These are phyloP conservation scores for Albula glossodonta DNA, from an alignment of 2,113 vertebrate species.

Conservation along the genomic window DNA sequence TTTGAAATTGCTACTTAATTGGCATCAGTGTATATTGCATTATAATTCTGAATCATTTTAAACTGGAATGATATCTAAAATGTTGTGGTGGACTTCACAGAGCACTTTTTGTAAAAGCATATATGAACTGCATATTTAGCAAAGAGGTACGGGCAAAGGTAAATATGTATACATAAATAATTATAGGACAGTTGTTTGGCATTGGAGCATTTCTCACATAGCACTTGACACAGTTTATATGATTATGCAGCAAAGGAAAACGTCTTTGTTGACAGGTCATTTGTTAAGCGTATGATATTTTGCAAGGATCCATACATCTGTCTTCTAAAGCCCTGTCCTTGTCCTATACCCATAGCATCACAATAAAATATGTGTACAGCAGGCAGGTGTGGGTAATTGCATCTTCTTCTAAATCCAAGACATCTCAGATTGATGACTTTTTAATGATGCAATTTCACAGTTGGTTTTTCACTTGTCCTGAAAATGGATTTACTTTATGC, in stretches of 20 bases:
- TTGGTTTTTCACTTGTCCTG: too few relatives aligned
- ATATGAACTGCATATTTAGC: neutral
- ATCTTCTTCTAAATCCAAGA: neutral
- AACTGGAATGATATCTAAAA: neutral
- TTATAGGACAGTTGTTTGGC: neutral
- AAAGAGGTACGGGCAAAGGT: neutral
- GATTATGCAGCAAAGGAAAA: slow-evolving; percentile 2
- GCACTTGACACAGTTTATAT: neutral
- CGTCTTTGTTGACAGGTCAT: neutral
- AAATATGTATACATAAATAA: neutral
- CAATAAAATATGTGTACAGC: neutral
- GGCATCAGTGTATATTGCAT: too few relatives aligned
- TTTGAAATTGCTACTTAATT: too few relatives aligned
- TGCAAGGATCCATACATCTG: neutral
- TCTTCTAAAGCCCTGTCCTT: neutral
- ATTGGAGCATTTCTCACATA: neutral
- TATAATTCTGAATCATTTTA: too few relatives aligned
- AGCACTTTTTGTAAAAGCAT: neutral
- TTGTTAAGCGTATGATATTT: slow-evolving; percentile 4
- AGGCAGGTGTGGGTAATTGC: neutral
- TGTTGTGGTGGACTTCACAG: neutral
- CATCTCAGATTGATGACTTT: neutral
- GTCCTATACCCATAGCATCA: neutral
- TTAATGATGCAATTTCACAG: too few relatives aligned
- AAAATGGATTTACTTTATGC: too few relatives aligned